These are phyloP conservation scores for Chloroceryle aenea DNA, from an alignment of 2,113 vertebrate genomes.

Conservation along the genomic window DNA sequence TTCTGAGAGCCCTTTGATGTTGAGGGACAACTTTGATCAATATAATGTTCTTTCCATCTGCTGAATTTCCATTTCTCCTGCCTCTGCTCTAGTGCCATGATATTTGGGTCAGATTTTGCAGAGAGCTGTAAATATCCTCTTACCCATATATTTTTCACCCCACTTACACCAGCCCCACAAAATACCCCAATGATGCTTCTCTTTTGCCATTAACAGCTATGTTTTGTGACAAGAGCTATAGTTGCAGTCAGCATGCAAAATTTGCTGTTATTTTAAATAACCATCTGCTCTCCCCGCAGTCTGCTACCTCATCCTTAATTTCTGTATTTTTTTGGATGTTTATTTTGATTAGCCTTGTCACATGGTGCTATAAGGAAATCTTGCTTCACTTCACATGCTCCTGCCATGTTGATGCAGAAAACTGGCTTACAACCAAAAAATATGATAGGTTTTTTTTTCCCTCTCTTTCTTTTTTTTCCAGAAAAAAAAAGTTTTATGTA, in stretches of 20 bases:
- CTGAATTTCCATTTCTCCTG: neutral
- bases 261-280: constrained; percentile 68
- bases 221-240: constrained; percentile 49
- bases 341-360: constrained; percentile 73
- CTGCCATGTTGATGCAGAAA: constrained; percentile 49
- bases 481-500: constrained; percentile 27
- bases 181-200: neutral
- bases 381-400: constrained; percentile 35
- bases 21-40: neutral
- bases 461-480: neutral
- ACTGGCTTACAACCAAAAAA: constrained; percentile 32
- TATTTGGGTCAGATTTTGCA: neutral
- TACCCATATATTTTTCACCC: neutral
- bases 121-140: neutral
- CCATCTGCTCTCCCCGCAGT: constrained; percentile 66
- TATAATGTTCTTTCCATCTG: neutral
- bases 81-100: neutral
- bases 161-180: neutral
- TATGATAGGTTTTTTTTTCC: constrained; percentile 4
- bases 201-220: constrained; percentile 16
- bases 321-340: constrained; percentile 51
- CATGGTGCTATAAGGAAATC: constrained; percentile 49
- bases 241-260: constrained; percentile 32
- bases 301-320: constrained; percentile 66
- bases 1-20: neutral